Percentiles rank a stretch among this genome's conserved stretches.
Evolutionary conservation across 2,113 vertebrate genomes (phyloP).

Genomic region (Lates calcarifer): DNA sequence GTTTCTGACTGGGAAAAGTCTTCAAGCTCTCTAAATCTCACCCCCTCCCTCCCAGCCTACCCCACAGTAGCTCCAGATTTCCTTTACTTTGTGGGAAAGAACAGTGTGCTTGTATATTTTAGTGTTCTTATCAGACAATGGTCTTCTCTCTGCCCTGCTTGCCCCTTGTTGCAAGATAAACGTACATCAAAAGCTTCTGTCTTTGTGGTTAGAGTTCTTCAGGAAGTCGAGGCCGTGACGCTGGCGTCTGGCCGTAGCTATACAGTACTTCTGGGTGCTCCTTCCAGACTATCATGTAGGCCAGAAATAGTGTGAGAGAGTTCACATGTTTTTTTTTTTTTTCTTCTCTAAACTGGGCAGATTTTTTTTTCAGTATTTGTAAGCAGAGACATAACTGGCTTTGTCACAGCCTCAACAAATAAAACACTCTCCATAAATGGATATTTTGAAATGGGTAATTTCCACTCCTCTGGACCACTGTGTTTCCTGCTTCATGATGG

Average conservation of each 20-base stretch:
- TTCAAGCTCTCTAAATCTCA: slow-evolving; percentile 41
- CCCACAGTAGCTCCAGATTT: slow-evolving; percentile 62
- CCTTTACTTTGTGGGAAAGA: slow-evolving; percentile 79
- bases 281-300: slow-evolving; percentile 19
- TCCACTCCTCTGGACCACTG: slow-evolving; percentile 35
- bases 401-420: slow-evolving; percentile 30
- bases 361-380: slow-evolving; percentile 27
- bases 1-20: slow-evolving; percentile 48
- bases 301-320: slow-evolving; percentile 29
- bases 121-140: slow-evolving; percentile 69
- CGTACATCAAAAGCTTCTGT: slow-evolving; percentile 63
- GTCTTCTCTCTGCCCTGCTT: slow-evolving; percentile 31
- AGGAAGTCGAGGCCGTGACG: slow-evolving; percentile 49
- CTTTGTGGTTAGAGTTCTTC: slow-evolving; percentile 27
- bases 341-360: background rate
- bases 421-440: slow-evolving; percentile 50
- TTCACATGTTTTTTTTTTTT: slow-evolving; percentile 15
- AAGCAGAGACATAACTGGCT: slow-evolving; percentile 20
- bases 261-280: slow-evolving; percentile 8
- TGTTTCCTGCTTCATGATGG: slow-evolving; percentile 61
- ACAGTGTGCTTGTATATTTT: slow-evolving; percentile 71
- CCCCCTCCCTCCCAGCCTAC: slow-evolving; percentile 33
- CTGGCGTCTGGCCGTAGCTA: slow-evolving; percentile 32
- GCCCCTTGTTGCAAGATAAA: slow-evolving; percentile 67
- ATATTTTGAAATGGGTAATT: slow-evolving; percentile 54